Conservation (phyloP, 1,140 invertebrate genomes). For the Lycorma delicatula region DNA sequence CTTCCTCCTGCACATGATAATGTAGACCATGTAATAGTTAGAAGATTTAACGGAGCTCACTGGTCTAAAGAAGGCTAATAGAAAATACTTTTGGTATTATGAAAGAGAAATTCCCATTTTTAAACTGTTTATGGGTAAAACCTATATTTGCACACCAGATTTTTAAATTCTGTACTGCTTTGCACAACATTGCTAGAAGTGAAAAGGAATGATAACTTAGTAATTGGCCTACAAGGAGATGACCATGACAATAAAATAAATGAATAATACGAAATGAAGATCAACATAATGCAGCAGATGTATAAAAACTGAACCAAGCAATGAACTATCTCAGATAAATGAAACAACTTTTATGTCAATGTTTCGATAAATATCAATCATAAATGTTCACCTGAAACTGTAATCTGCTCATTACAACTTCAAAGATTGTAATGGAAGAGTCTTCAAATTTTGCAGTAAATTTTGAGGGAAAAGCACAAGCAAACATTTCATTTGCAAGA, state of each 20-base stretch:
- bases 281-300: background rate
- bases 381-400: background rate
- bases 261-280: background rate
- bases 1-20: conserved; percentile 11
- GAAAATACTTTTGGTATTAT: conserved; percentile 25
- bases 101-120: conserved; percentile 28
- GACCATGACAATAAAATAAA: background rate
- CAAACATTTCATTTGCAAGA: too few relatives aligned
- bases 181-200: background rate
- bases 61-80: conserved; percentile 24
- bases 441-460: background rate
- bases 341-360: background rate
- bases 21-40: background rate
- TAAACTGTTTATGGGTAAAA: conserved; percentile 21
- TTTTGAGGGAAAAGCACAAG: too few relatives aligned
- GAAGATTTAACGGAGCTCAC: conserved; percentile 15
- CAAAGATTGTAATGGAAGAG: background rate
- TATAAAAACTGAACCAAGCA: background rate
- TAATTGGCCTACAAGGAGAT: too few relatives aligned
- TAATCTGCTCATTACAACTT: too few relatives aligned
- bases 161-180: background rate
- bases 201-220: too few relatives aligned
- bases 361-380: background rate
- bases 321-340: background rate
- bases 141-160: conserved; percentile 5